Percentiles rank a stretch among this genome's conserved stretches.
Conservation (phyloP, 2,797 vertebrate genomes). For the Myripristis murdjan region DNA sequence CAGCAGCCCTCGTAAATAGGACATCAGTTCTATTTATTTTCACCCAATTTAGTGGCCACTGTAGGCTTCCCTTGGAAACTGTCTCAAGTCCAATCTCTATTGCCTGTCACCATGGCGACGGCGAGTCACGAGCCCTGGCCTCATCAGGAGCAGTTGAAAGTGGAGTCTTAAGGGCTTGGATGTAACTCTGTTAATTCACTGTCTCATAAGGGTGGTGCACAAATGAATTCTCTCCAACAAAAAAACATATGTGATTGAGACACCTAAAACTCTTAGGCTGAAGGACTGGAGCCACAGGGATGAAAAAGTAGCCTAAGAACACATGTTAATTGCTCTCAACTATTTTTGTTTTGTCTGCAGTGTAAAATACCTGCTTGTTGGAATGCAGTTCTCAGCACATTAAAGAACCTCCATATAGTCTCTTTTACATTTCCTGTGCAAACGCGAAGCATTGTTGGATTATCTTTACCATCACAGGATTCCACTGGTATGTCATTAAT, state of each 20-base stretch:
- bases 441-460: conserved; percentile 27
- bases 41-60: conserved; percentile 67
- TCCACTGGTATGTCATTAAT: conserved; percentile 22
- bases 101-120: conserved; percentile 76
- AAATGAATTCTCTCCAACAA: conserved; percentile 29
- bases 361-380: conserved; percentile 27
- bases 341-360: conserved; percentile 16
- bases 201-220: conserved; percentile 32
- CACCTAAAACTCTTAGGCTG: conserved; percentile 13
- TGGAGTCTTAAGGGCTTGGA: conserved; percentile 56
- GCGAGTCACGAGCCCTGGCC: conserved; percentile 52
- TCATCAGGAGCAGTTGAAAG: conserved; percentile 64
- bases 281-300: conserved; percentile 28
- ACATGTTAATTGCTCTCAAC: conserved; percentile 47
- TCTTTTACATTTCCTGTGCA: conserved; percentile 52
- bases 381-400: conserved; percentile 24
- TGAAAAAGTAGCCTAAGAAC: conserved; percentile 8
- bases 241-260: conserved; percentile 24
- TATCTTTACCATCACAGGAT: conserved; percentile 43
- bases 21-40: conserved; percentile 80
- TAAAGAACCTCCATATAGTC: conserved; percentile 18
- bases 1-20: conserved; percentile 71
- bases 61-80: conserved; percentile 61
- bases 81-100: conserved; percentile 69
- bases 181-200: conserved; percentile 57